phyloP scores from a whole-genome alignment of 2,113 vertebrate species.

The Athene cunicularia region DNA sequence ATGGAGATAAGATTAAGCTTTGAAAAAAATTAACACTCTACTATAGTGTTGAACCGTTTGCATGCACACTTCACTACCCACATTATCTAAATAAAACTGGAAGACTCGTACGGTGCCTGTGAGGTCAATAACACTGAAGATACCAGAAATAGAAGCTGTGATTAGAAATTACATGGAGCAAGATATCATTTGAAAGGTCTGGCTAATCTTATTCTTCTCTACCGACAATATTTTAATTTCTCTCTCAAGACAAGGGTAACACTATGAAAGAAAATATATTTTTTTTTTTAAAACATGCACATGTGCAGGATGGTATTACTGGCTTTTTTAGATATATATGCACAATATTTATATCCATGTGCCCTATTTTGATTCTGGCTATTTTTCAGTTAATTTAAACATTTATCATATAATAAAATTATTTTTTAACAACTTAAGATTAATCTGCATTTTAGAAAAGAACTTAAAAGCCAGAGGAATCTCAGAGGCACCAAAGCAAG shows the following conservation, averaged over 20 bases:
- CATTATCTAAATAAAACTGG: neutral
- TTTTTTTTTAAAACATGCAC: neutral
- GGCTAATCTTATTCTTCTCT: neutral
- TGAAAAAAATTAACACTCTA: neutral
- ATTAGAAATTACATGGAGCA: neutral
- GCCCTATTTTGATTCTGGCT: neutral
- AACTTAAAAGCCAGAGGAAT: neutral
- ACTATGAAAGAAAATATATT: neutral
- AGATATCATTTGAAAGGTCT: neutral
- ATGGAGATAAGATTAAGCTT: neutral
- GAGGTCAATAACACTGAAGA: neutral
- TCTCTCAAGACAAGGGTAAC: neutral
- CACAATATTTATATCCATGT: neutral
- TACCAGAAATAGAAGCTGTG: conserved; percentile 24
- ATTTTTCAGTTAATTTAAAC: neutral
- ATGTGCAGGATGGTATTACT: neutral
- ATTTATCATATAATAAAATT: neutral
- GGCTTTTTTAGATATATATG: neutral
- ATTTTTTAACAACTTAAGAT: neutral
- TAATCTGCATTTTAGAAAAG: neutral
- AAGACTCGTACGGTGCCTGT: neutral
- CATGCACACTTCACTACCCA: neutral
- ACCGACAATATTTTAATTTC: neutral
- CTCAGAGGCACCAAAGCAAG: neutral
- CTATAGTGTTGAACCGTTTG: neutral